Conservation (phyloP, 2,113 vertebrate species). For the Otus sunia region DNA sequence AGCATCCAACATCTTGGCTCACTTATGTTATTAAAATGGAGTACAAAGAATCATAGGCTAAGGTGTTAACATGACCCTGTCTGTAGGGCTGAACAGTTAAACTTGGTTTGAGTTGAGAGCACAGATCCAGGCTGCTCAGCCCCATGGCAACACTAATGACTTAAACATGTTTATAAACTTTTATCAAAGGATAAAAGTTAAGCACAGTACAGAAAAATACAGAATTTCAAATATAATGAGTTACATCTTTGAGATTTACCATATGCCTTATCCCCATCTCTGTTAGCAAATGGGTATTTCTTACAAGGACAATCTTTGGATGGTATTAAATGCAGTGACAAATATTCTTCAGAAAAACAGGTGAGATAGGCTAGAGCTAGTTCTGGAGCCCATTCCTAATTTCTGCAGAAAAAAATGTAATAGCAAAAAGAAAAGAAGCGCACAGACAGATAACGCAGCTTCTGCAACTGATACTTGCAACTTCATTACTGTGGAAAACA, state of each 20-base stretch:
- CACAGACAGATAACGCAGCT: background rate
- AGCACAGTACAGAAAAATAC: background rate
- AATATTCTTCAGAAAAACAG: background rate
- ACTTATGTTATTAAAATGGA: background rate
- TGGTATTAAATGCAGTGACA: background rate
- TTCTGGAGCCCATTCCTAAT: background rate
- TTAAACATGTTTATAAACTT: background rate
- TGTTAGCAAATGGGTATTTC: background rate
- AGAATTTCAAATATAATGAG: background rate
- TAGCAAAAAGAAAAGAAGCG: background rate
- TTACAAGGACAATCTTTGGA: background rate
- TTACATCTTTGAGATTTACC: background rate
- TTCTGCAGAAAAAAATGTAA: background rate
- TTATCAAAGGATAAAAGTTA: background rate
- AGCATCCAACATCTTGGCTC: background rate
- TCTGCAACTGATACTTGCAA: background rate
- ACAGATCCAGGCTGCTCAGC: background rate
- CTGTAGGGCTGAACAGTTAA: background rate
- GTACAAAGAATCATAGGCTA: background rate
- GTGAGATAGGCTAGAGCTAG: background rate
- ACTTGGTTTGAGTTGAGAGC: background rate
- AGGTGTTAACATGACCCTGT: background rate
- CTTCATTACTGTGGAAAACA: background rate
- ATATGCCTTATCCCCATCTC: background rate
- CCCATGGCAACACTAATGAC: slow-evolving; percentile 16